Conservation (phyloP, 35 echinoderm and acorn worm species). For the Lytechinus variegatus region DNA sequence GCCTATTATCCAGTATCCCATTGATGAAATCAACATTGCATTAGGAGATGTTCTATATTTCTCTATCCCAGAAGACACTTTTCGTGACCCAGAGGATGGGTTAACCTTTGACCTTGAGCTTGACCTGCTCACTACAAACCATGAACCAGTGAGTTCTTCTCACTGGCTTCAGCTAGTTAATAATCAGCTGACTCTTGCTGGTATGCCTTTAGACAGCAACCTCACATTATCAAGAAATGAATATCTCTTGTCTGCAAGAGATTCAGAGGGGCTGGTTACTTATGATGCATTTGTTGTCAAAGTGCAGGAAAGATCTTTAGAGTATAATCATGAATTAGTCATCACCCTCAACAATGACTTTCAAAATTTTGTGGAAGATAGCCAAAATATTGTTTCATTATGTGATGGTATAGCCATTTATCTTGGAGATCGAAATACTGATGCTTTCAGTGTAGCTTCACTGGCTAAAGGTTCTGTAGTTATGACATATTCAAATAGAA, state of each 20-base stretch:
- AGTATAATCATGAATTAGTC: constrained; percentile 53
- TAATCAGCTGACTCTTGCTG: constrained; percentile 43
- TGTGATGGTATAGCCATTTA: constrained; percentile 43
- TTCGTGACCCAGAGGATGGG: constrained; percentile 65
- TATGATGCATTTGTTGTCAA: constrained; percentile 64
- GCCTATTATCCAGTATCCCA: constrained; percentile 50
- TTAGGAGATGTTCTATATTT: constrained; percentile 55
- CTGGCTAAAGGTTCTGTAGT: constrained; percentile 61
- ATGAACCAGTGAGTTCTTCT: constrained; percentile 25
- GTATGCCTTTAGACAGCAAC: constrained; percentile 47
- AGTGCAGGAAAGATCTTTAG: neutral
- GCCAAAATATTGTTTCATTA: constrained; percentile 48
- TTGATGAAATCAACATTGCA: constrained; percentile 33
- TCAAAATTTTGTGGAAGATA: constrained; percentile 50
- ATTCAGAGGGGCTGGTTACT: constrained; percentile 47
- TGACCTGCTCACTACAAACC: constrained; percentile 18
- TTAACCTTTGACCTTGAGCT: constrained; percentile 47
- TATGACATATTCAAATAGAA: constrained; percentile 58
- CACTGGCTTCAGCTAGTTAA: constrained; percentile 57
- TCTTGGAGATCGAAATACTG: constrained; percentile 30
- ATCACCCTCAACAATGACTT: constrained; percentile 55
- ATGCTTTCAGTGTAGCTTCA: constrained; percentile 51
- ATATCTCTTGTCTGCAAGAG: constrained; percentile 53
- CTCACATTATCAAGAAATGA: neutral
- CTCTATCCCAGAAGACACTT: constrained; percentile 62